Base-by-base conservation (phyloP, 2,888 invertebrate genomes). In the Crossocerus cetratus region DNA sequence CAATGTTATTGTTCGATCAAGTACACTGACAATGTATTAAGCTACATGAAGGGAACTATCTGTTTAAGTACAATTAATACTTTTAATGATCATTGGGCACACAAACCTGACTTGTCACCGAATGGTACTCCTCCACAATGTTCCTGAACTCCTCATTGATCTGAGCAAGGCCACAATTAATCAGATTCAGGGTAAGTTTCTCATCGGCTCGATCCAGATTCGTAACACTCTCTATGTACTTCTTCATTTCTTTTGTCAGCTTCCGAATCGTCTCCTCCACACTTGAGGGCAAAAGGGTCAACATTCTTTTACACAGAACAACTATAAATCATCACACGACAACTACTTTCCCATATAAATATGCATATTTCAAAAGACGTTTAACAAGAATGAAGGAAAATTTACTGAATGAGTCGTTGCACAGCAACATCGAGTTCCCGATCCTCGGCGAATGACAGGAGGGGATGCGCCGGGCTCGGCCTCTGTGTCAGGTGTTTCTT, bases 81-180 rank as follows among this genome's bases (percentile, higher is more conserved):
- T n/a, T n/a, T n/a, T n/a, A n/a, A 0, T 0, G 20, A 59, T 59
- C 4, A 14, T 49, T 44, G 0, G 55, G 14, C n/a, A 3, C 18
- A 70, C 20, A 66, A 80, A 90, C 89, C 83, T 91, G 89, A 14
- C 86, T 86, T 16, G 90, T 89, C 59, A 91, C 90, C 8, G 91
- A 90, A 80, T 90, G 89, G 83, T 91, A 92, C 32, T 91, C 90
- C 76, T 91, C 91, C 0, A 91, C 89, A 16, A 91, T 84, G 20
- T 80, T 85, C 67, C 91, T 86, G 16, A 91, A 87, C 42, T 90
- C 87, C 56, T 90, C 88, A 68, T 87, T 89, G 21, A 89, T 81
- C 59, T 91, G 90, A 44, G 90, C 91, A n/a, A 91, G 74, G 32
- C 83, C 82, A 74, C 90, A 90, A 8, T 86, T 85, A 55, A 89